Conservation (phyloP, 2,113 vertebrate genomes). For the Onychostruthus taczanowskii region DNA sequence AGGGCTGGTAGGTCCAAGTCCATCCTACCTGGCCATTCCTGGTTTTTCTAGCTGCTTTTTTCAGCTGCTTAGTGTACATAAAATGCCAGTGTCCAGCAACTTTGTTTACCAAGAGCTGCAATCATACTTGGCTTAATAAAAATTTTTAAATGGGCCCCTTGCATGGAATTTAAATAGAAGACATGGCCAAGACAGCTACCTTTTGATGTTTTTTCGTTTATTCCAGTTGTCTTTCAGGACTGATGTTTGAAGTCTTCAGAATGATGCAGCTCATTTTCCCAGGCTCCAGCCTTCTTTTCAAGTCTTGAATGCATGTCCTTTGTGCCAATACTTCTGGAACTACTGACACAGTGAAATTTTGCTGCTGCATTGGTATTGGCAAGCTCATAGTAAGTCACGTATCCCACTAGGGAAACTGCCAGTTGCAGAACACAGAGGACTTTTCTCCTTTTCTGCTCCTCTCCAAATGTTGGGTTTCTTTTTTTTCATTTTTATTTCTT, state of each 20-base stretch:
- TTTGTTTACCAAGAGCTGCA: not conserved
- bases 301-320: not conserved
- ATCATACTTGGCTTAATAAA: not conserved
- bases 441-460: not conserved
- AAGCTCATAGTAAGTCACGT: accelerated
- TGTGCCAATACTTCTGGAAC: not conserved
- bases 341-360: not conserved
- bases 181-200: not conserved
- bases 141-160: not conserved
- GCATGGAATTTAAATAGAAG: not conserved
- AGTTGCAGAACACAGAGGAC: not conserved
- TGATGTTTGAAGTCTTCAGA: not conserved
- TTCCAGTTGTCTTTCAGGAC: not conserved
- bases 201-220: not conserved
- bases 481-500: not conserved
- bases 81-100: not conserved
- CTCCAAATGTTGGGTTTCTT: not conserved
- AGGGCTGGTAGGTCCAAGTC: not conserved
- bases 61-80: not conserved
- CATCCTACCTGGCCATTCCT: not conserved
- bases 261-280: not conserved
- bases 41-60: not conserved
- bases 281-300: not conserved
- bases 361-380: not conserved
- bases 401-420: not conserved